Conservation (phyloP, 2,888 invertebrate genomes). For the Ormyrus nitidulus region DNA sequence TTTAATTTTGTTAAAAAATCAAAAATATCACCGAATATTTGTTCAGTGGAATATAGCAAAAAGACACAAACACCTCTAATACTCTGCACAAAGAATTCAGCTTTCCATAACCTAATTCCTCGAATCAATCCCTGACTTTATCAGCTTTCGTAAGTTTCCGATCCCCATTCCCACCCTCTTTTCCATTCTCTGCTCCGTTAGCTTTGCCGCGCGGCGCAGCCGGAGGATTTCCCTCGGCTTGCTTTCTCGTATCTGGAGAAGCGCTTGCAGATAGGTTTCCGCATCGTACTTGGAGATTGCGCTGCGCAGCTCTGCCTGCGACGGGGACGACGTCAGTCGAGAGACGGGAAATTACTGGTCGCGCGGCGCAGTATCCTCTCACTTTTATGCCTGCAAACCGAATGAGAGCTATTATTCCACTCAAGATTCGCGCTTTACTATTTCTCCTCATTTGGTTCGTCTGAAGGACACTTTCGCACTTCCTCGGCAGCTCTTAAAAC, state of each 20-base stretch:
- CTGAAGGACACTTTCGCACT: not conserved
- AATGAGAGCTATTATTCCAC: slow-evolving; percentile 1
- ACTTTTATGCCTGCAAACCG: not conserved
- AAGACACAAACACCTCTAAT: too few species aligned
- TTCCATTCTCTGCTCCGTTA: not conserved
- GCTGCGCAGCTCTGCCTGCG: not conserved
- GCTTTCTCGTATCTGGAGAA: slow-evolving; percentile 2
- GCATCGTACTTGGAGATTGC: not conserved
- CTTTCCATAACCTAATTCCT: too few species aligned
- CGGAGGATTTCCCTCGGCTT: slow-evolving; percentile 4
- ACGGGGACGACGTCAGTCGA: slow-evolving; percentile 5
- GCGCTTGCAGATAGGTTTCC: slow-evolving; percentile 4
- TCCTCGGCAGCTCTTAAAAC: too few species aligned
- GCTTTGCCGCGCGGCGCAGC: not conserved
- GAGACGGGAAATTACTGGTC: slow-evolving; percentile 19
- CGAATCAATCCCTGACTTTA: not conserved
- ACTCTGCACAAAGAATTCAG: too few species aligned
- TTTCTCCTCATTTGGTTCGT: not conserved
- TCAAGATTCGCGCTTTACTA: slow-evolving; percentile 10
- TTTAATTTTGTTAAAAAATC: too few species aligned
- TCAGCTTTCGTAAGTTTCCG: not conserved
- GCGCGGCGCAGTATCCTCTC: not conserved
- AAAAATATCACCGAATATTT: too few species aligned
- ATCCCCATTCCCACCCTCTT: not conserved
- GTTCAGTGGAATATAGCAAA: too few species aligned